Base-by-base conservation (phyloP, 2,797 vertebrate species). In the Hemibagrus guttatus region DNA sequence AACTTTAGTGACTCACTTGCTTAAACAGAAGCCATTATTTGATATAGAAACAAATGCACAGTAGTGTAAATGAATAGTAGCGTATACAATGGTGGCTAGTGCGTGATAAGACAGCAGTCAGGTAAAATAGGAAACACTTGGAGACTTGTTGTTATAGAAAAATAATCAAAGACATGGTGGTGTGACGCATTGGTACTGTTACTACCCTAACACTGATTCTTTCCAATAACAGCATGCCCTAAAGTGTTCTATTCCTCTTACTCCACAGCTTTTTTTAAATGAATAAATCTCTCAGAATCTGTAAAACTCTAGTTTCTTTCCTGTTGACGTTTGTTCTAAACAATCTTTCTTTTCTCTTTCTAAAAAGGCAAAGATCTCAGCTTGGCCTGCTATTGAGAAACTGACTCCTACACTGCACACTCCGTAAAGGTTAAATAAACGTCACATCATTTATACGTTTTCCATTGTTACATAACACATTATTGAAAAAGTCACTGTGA, bases 11-110 rank as follows among this genome's bases (percentile, higher is more conserved):
- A 46, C 58, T 81, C 79, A 64, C 59, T 19, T 46, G 39, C 23
- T n/a, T 39, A 59, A 80, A 80, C 39, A 63, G 14, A 63, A 46
- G 39, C 59, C 7, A 19, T 64, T 81, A 64, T 81, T 81, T 81
- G 79, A 81, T 63, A 80, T 63, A 46, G 58, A 80, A 80, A 80
- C 78, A 81, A 81, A 19, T 64, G 59, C 59, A 46, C 13, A 28
- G 35, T n/a, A 16, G 4, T 81, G 79, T 16, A 81, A 81, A 19
- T 64, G 59, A 39, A 46, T 6, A 28, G 35, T n/a, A 16, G 4
- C 64, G 79, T 14, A 26, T 78, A 56, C 23, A 63, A 63, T 80
- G 23, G 21, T 63, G 39, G 35, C 79, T 46, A 8, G 19, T 63
- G 14, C 7, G 58, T 19, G 39, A 46, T 19, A 17, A 23, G 13